Base-by-base conservation (phyloP, 2,888 invertebrate species). In the Cosmorhoe ocellata region DNA sequence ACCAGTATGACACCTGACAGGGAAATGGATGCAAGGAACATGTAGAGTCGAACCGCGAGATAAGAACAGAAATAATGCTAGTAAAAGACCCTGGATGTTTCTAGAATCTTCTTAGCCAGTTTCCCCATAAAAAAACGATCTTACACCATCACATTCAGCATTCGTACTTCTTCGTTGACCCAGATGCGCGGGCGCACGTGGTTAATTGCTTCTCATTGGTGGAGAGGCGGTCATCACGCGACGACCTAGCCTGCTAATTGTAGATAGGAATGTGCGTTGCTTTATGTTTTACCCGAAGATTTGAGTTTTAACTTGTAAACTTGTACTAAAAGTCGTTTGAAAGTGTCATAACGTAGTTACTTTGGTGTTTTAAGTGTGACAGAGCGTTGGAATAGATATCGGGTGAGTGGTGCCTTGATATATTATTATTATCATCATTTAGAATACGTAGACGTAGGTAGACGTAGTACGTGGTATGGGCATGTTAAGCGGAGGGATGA, bases 171-270 rank as follows among this genome's bases (percentile, higher is more conserved):
- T 65, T 60, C 59, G 77, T 66, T 80, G 83, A 79, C 84, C 84
- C 64, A 84, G 70, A 77, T 61, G 61, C 46, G 67, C 56, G 33
- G 7, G 57, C 67, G 72, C 76, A 74, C 75, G 72, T 76, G 77
- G 63, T 63, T 82, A 82, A 84, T 84, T 82, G 80, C 57, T 51
- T 47, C 71, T 76, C 67, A 83, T 83, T 82, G 82, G 79, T 53
- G 38, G 53, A 56, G 58, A 50, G 41, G 57, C 56, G 61, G 46
- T 51, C 66, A 67, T 76, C 80, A 76, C 69, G 75, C 73, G 67
- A 75, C 67, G 74, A 74, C 75, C 77, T 74, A 76, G 76, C 72
- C 67, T 24, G 64, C 68, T 74, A 78, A 81, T 79, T 76, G 68
- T 66, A 59, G 32, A 56, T 48, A 48, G 44, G 51, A 56, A 51